Conservation (phyloP, 2,113 vertebrate species). For the Lepidothrix coronata region DNA sequence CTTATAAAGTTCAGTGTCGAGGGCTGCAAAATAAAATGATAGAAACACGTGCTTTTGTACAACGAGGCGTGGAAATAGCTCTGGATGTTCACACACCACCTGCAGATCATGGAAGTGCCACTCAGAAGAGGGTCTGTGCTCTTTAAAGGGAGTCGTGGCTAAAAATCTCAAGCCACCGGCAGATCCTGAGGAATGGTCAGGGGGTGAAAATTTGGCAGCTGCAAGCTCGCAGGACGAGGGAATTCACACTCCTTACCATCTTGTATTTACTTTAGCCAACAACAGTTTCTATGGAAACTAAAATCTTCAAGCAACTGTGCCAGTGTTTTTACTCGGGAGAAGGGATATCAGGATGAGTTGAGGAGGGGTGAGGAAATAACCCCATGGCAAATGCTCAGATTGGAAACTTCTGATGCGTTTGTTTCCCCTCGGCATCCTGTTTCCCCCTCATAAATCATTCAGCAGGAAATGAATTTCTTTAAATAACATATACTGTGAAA, state of each 20-base stretch:
- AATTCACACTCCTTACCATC: not conserved
- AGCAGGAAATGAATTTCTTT: conserved; percentile 21
- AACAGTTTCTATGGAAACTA: conserved; percentile 81
- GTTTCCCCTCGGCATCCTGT: not conserved
- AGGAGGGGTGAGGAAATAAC: conserved; percentile 40
- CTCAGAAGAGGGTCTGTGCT: rapidly evolving
- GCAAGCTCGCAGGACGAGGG: not conserved
- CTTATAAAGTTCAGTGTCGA: not conserved
- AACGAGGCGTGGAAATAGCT: not conserved
- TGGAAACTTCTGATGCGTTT: conserved; percentile 43
- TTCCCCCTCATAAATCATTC: conserved; percentile 12
- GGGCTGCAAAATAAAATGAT: not conserved
- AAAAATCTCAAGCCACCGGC: not conserved
- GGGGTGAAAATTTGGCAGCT: not conserved
- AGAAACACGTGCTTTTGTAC: not conserved
- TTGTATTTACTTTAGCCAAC: conserved; percentile 48
- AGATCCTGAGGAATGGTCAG: not conserved
- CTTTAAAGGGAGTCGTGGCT: not conserved
- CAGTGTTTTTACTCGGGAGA: conserved; percentile 50
- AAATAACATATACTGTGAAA: conserved; percentile 40
- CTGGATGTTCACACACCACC: not conserved
- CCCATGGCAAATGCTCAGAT: conserved; percentile 43
- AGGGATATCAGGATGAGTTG: conserved; percentile 57
- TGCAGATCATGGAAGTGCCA: not conserved
- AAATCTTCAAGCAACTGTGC: conserved; percentile 66